These are phyloP conservation scores for Spheniscus mendiculus DNA, from an alignment of 2,113 vertebrate species.

Conservation along the genomic window DNA sequence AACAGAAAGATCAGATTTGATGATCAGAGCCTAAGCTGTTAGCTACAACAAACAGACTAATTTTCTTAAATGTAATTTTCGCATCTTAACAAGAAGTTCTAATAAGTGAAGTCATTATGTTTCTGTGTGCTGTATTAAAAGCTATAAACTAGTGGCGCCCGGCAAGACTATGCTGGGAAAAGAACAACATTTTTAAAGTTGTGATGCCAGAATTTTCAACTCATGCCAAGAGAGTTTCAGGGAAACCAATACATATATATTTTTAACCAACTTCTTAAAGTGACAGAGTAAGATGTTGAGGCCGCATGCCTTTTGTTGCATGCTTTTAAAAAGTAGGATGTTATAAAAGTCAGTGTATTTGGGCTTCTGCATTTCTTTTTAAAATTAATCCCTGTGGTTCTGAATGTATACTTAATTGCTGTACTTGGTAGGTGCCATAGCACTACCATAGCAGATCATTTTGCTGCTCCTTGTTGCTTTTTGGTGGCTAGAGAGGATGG, in stretches of 20 bases:
- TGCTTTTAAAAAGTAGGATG: neutral
- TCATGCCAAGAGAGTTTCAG: constrained; percentile 3
- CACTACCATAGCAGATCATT: neutral
- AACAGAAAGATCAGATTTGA: neutral
- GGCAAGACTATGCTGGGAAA: constrained; percentile 8
- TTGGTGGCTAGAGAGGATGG: neutral
- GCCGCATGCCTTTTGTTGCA: neutral
- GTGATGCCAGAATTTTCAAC: neutral
- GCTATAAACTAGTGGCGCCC: neutral
- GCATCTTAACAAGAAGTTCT: neutral
- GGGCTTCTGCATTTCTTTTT: neutral
- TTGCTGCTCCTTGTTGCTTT: neutral
- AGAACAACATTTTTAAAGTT: neutral
- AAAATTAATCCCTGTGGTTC: neutral
- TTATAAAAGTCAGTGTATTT: neutral
- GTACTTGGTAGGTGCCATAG: neutral
- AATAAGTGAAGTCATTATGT: neutral
- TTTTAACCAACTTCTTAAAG: constrained; percentile 45
- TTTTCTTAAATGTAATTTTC: neutral
- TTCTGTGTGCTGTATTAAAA: neutral
- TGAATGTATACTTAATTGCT: neutral
- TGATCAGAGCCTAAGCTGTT: neutral
- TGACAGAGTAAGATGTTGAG: neutral
- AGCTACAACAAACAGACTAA: neutral
- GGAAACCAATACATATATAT: neutral